Conservation (phyloP, 1,140 invertebrate genomes). For the Drosophila fuyamai region DNA sequence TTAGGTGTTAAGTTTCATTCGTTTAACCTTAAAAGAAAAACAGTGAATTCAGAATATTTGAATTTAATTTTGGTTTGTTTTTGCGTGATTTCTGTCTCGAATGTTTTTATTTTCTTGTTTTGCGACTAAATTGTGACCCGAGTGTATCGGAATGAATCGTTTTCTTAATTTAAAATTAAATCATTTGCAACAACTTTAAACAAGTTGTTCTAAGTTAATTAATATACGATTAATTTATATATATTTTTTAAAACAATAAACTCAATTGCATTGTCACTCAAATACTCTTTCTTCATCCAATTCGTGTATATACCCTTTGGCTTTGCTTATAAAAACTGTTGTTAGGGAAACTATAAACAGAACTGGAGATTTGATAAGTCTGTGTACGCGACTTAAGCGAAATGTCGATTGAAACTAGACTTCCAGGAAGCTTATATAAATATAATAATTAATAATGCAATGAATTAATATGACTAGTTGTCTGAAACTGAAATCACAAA, state of each 20-base stretch:
- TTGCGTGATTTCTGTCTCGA: slow-evolving; percentile 49
- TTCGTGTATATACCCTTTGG: slow-evolving; percentile 29
- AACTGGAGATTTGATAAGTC: slow-evolving; percentile 25
- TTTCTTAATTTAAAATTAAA: slow-evolving; percentile 34
- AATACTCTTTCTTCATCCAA: slow-evolving; percentile 27
- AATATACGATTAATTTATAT: slow-evolving; percentile 70
- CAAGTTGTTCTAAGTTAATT: slow-evolving; percentile 67
- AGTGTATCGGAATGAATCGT: slow-evolving; percentile 28
- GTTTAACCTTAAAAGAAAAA: slow-evolving; percentile 31
- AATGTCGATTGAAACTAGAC: not conserved
- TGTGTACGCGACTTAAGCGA: slow-evolving; percentile 36
- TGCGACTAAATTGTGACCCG: slow-evolving; percentile 33
- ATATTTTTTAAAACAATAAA: slow-evolving; percentile 58
- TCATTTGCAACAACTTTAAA: slow-evolving; percentile 64
- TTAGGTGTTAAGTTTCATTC: slow-evolving; percentile 70
- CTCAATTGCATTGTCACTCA: slow-evolving; percentile 44
- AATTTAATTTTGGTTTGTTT: slow-evolving; percentile 53
- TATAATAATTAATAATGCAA: not conserved
- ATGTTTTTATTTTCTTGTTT: slow-evolving; percentile 34
- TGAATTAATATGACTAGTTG: not conserved
- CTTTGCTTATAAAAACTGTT: slow-evolving; percentile 22
- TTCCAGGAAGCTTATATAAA: not conserved
- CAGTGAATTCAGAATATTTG: slow-evolving; percentile 17
- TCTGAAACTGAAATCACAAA: not conserved
- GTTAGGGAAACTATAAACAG: slow-evolving; percentile 8